Conservation (phyloP, 1,140 invertebrate species). For the Bombyx mori region ASM3026992v2 NC_085110.1:10081501-10082000, state of each 20-base stretch:
- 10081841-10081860: too few species aligned
- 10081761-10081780: constrained; percentile 69
- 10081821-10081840: constrained; percentile 12
- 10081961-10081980: too few species aligned
- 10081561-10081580: constrained; percentile 66
- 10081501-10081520: too few species aligned
- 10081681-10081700: constrained; percentile 62
- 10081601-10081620: constrained; percentile 74
- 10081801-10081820: constrained; percentile 45
- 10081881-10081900: too few species aligned
- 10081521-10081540: too few species aligned
- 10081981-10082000: too few species aligned
- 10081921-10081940: too few species aligned
- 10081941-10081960: too few species aligned
- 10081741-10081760: constrained; percentile 72
- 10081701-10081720: constrained; percentile 17
- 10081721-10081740: constrained; percentile 39
- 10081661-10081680: constrained; percentile 74
- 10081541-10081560: constrained; percentile 57
- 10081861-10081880: too few species aligned
- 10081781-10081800: constrained; percentile 66
- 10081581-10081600: constrained; percentile 73
- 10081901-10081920: too few species aligned
- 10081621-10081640: constrained; percentile 71
- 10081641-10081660: constrained; percentile 74